phyloP scores from a whole-genome alignment of 2,797 vertebrate species.

The Poliocrania exsul region DNA sequence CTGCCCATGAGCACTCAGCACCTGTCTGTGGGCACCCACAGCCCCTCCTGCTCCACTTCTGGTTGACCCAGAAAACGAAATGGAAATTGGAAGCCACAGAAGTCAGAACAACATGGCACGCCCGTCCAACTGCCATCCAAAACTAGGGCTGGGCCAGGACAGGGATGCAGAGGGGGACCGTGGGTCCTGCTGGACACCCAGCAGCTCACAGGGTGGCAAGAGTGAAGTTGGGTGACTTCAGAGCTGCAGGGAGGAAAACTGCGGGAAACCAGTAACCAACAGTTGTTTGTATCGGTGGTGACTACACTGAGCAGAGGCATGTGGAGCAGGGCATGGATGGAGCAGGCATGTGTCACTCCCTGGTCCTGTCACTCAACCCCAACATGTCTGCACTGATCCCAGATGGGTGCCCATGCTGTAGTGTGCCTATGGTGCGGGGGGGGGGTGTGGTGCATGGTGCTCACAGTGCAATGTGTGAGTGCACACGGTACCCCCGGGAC shows the following conservation, averaged over 20 bases:
- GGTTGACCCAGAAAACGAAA: not conserved
- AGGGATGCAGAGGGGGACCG: not conserved
- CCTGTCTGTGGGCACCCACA: accelerated
- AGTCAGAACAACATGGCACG: accelerated
- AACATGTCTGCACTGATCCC: not conserved
- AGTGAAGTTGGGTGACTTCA: not conserved
- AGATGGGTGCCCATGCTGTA: not conserved
- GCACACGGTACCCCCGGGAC: accelerated
- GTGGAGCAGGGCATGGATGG: not conserved
- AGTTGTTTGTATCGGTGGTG: not conserved
- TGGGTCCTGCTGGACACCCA: accelerated
- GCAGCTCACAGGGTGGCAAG: accelerated
- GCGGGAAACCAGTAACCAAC: not conserved
- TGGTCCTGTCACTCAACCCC: not conserved
- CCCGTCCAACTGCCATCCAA: accelerated
- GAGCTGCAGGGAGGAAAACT: not conserved
- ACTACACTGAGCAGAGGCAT: not conserved
- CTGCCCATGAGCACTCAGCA: accelerated
- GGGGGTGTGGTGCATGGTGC: no score
- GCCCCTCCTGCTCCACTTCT: not conserved
- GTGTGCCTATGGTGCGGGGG: not conserved
- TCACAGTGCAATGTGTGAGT: accelerated
- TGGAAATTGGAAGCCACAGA: not conserved
- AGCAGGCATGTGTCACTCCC: not conserved
- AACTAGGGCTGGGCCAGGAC: accelerated